These are phyloP conservation scores for Mythimna pallens DNA, from an alignment of 2,888 invertebrate genomes.

Conservation along the genomic window DNA sequence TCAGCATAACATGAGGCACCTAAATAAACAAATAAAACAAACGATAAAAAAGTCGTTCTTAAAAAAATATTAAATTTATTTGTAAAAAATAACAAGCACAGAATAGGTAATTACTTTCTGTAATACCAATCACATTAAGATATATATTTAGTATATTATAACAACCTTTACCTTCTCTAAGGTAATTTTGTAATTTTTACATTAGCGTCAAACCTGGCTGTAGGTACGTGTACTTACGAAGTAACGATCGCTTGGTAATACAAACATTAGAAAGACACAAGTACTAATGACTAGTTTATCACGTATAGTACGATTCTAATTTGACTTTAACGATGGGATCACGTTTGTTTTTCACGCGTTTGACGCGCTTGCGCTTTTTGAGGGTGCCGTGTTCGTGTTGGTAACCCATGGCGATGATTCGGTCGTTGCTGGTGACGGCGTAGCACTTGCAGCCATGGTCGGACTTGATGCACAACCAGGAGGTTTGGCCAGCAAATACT, in stretches of 20 bases:
- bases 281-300: constrained; percentile 21
- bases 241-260: constrained; percentile 4
- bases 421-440: constrained; percentile 73
- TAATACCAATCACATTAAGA: constrained; percentile 12
- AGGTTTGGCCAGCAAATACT: constrained; percentile 57
- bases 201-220: background rate
- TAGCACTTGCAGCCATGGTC: constrained; percentile 82
- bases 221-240: constrained; percentile 1
- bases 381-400: constrained; percentile 71
- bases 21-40: constrained; percentile 28
- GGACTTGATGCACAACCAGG: constrained; percentile 85
- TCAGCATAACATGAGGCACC: background rate
- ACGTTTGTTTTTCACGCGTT: constrained; percentile 15
- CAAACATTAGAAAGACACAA: constrained; percentile 12
- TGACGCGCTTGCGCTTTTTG: constrained; percentile 61
- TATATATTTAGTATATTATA: constrained; percentile 1
- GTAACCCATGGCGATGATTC: constrained; percentile 73
- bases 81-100: constrained; percentile 11
- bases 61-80: constrained; percentile 41
- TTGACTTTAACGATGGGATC: constrained; percentile 23
- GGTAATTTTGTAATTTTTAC: constrained; percentile 11
- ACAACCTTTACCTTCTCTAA: background rate
- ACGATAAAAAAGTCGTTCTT: background rate
- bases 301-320: constrained; percentile 13
- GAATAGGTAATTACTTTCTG: background rate